These are phyloP conservation scores for Zapus hudsonius DNA, from an alignment of 2,113 vertebrate genomes.

Conservation along the genomic window DNA sequence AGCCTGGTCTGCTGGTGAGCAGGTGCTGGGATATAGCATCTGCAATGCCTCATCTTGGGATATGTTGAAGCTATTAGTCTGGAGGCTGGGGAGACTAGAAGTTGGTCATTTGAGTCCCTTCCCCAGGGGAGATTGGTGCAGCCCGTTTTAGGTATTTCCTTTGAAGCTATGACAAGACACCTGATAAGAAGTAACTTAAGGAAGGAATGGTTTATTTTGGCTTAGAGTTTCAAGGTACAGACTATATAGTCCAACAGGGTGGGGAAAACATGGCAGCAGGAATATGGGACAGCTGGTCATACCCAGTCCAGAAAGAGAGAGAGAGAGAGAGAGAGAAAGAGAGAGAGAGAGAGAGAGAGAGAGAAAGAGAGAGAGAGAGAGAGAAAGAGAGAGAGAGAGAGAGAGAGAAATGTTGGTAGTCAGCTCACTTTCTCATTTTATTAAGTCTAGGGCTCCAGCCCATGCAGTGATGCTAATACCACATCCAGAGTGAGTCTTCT, in stretches of 20 bases:
- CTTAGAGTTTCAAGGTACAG: not conserved
- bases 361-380: not conserved
- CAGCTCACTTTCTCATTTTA: not conserved
- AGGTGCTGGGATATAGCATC: not conserved
- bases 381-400: not conserved
- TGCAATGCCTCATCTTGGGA: not conserved
- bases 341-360: too few species aligned
- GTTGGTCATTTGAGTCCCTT: not conserved
- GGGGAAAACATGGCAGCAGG: too few species aligned
- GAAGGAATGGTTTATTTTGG: not conserved
- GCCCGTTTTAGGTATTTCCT: not conserved
- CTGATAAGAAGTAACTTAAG: not conserved
- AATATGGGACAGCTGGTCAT: not conserved
- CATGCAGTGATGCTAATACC: too few species aligned
- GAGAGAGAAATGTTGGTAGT: too few species aligned
- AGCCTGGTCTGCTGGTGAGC: not conserved
- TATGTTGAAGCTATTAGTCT: not conserved
- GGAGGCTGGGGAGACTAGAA: too few species aligned
- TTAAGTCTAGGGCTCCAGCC: not conserved
- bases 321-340: too few species aligned
- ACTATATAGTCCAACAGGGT: not conserved
- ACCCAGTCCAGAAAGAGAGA: not conserved
- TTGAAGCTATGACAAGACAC: not conserved
- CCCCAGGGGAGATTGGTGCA: not conserved
- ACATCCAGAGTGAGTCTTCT: not conserved